Base-by-base conservation (phyloP, 2,888 invertebrate genomes). In the Cylloceria caligata region DNA sequence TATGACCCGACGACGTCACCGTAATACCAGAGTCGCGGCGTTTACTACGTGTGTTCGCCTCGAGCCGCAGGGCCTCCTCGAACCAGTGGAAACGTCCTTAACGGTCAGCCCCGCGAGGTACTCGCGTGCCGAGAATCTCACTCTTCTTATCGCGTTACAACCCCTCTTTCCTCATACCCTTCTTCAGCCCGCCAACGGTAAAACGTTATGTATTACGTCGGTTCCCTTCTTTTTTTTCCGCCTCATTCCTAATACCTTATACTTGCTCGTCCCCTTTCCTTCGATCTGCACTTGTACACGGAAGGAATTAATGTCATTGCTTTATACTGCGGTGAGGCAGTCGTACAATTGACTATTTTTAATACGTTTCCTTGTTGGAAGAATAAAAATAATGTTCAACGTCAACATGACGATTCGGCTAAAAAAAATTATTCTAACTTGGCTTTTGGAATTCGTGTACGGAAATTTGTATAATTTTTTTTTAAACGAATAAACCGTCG, bases 81-180 rank as follows among this genome's bases (percentile, higher is more conserved):
- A 60, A 73, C 62, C 27, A 81, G 81, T 86, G 81, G 80, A 87
- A 88, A 85, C 79, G 82, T 71, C 85, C 86, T 81, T 83, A 86
- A 87, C 84, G 83, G 83, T 60, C 73, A 78, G 69, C 72, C 75
- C 81, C 68, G 74, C 76, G 76, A 80, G 64, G 73, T 78, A 68
- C 60, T 81, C 62, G 89, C 89, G 89, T 89, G 89, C 75, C 72
- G 71, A 52, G 68, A 81, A 80, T 84, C 86, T 80, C 64, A 79
- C 73, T 84, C 75, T 60, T 67, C 83, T 83, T 86, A 87, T 88
- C 86, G 83, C 83, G 47, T 81, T 76, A 30, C 49, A 6, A 71
- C 74, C 74, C 81, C 74, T 60, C 57, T 24, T 1, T 21, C 69
- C 42, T 39, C 69, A 21, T 65, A 67, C 47, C 78, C 49, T 45